These are phyloP conservation scores for Mythimna albipuncta DNA, from an alignment of 2,888 invertebrate species.

Conservation along the genomic window DNA sequence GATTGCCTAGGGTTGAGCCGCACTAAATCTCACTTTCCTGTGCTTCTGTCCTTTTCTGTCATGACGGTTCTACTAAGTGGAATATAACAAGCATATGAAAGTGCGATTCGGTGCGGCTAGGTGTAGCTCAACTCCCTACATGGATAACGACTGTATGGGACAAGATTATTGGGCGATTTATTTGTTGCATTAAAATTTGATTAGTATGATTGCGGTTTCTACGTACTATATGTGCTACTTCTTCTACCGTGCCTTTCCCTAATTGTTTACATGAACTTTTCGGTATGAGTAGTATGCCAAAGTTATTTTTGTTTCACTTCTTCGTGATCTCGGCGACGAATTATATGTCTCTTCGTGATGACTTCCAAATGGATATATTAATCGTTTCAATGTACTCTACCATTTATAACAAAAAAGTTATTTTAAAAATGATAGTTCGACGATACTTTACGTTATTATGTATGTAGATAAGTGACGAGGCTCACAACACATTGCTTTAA, in stretches of 20 bases:
- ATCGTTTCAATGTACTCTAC: conserved; percentile 28
- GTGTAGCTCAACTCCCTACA: not conserved
- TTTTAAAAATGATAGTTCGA: conserved; percentile 38
- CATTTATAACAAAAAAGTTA: conserved; percentile 34
- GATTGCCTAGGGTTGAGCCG: conserved; percentile 11
- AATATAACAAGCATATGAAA: too few relatives aligned
- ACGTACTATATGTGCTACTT: conserved; percentile 40
- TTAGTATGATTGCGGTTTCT: conserved; percentile 19
- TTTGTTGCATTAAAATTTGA: conserved; percentile 22
- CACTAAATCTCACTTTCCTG: too few relatives aligned
- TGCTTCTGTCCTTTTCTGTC: too few relatives aligned
- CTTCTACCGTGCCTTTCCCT: conserved; percentile 50
- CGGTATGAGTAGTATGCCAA: conserved; percentile 45
- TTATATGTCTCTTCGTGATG: conserved; percentile 45
- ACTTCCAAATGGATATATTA: conserved; percentile 51
- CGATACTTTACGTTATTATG: conserved; percentile 44
- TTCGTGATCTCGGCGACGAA: conserved; percentile 52
- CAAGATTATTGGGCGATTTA: conserved; percentile 17
- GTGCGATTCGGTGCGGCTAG: too few relatives aligned
- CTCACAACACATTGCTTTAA: conserved; percentile 58
- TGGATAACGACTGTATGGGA: not conserved
- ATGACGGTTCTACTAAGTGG: too few relatives aligned
- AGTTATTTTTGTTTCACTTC: conserved; percentile 39
- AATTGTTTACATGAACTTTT: conserved; percentile 31
- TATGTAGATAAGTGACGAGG: conserved; percentile 51